phyloP scores from a whole-genome alignment of 2,113 vertebrate species.

The Benitochromis conjunctus region DNA sequence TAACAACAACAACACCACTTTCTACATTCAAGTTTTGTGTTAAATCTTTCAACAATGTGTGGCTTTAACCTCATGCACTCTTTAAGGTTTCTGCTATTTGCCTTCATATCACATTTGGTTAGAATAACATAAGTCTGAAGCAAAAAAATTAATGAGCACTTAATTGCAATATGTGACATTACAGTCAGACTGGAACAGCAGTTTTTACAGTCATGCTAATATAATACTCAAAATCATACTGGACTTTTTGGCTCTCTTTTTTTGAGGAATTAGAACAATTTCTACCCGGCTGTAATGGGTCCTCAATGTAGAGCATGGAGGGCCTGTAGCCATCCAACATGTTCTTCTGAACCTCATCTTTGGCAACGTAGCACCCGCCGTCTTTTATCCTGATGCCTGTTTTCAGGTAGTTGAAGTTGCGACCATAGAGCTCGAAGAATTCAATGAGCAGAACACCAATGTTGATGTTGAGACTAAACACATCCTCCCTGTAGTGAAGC shows the following conservation, averaged over 20 bases:
- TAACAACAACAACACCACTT: not conserved
- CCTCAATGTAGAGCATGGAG: conserved; percentile 97
- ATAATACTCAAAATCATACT: not conserved
- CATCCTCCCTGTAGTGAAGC: conserved; percentile 94
- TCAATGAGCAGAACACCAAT: conserved; percentile 97
- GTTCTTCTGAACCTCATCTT: conserved; percentile 95
- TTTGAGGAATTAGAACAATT: no score
- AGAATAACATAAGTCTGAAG: not conserved
- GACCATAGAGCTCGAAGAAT: conserved; percentile 98
- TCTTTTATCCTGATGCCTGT: conserved; percentile 98
- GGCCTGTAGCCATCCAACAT: conserved; percentile 97
- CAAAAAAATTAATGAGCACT: not conserved
- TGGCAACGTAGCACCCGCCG: conserved; percentile 95
- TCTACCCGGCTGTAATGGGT: conserved; percentile 93
- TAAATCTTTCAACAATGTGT: not conserved
- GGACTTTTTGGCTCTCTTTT: no score
- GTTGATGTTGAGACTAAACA: conserved; percentile 89
- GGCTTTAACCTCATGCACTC: not conserved
- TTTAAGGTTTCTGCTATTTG: not conserved
- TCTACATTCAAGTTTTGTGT: not conserved
- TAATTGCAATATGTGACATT: not conserved
- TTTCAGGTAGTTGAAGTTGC: conserved; percentile 98
- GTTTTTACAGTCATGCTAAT: not conserved
- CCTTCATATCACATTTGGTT: not conserved
- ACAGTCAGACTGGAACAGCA: not conserved